These are phyloP conservation scores for Halichondria panicea DNA, from an alignment of 37 sponge, comb jelly and placozoan species.

Conservation along the genomic window DNA sequence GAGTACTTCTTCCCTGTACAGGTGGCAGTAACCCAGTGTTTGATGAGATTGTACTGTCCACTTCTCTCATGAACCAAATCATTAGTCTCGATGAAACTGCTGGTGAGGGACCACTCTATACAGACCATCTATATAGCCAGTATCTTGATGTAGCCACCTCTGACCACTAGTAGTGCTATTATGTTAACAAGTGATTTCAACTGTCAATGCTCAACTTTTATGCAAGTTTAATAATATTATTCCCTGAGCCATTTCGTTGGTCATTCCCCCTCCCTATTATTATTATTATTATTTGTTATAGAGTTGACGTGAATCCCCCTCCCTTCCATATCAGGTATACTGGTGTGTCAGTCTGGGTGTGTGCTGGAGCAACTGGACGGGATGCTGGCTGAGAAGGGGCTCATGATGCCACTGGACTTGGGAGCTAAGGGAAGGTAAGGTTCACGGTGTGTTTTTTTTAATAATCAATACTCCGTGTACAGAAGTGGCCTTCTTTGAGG, in stretches of 20 bases:
- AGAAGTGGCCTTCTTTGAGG: not conserved
- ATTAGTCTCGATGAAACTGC: slow-evolving; percentile 67
- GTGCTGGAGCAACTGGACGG: slow-evolving; percentile 75
- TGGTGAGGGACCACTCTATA: slow-evolving; percentile 30
- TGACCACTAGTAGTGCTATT: too few relatives aligned
- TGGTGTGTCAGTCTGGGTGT: slow-evolving; percentile 91
- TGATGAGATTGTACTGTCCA: slow-evolving; percentile 90
- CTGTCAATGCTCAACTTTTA: too few relatives aligned
- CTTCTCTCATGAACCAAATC: slow-evolving; percentile 86
- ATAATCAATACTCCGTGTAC: not conserved
- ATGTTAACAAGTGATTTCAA: too few relatives aligned
- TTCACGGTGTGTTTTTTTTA: not conserved
- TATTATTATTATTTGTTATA: too few relatives aligned
- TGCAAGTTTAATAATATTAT: too few relatives aligned
- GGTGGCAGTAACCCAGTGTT: slow-evolving; percentile 95
- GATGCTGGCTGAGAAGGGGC: slow-evolving; percentile 57
- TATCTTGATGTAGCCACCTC: too few relatives aligned
- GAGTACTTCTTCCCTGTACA: not conserved
- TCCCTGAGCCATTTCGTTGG: too few relatives aligned
- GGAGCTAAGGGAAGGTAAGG: slow-evolving; percentile 89
- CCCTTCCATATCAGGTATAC: slow-evolving; percentile 49
- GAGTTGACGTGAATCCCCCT: not conserved
- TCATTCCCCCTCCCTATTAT: too few relatives aligned
- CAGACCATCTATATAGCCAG: not conserved
- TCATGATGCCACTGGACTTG: slow-evolving; percentile 92